Base-by-base conservation (phyloP, 1,140 invertebrate species). In the Potamilus streckersoni region DNA sequence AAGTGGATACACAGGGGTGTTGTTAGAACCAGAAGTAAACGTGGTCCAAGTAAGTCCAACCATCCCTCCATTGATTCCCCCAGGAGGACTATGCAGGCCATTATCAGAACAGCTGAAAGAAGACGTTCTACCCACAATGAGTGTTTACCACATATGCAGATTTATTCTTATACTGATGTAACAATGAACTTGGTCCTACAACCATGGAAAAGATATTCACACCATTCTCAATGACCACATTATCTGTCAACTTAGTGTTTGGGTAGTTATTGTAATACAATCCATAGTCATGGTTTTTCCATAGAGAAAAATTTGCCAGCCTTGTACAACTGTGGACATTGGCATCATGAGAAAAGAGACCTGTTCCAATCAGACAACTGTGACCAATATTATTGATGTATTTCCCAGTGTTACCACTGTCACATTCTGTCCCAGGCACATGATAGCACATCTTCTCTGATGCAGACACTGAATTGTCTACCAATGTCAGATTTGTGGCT, bases 281-380 rank as follows among this genome's bases (percentile, higher is more conserved):
- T 5, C 87, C 87, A 73, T 65, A 87, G 63, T 87, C 80, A 13
- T 65, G 72, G 57, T 79, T 82, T 65, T 81, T 84, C 80, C 81
- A 88, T 4, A 80, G 49, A 4, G 74, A 69, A 63, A 85, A 83
- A 19, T 79, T 80, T 31, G 80, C 59, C 61, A 79, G 78, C 69
- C 74, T 75, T 11, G 74, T 31, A 73, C 81, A 83, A 2, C 68
- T 71, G 15, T 57, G n/a, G 17, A 59, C 19, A 20, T 68, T 62
- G 2, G 27, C 31, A 63, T 85, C 85, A 8, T 38, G 55, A 1
- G 79, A 73, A 8, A 86, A 76, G 0, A 85, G 27, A 11, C 49
- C 75, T 1, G 84, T 75, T 0, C 83, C 82, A 16, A 79, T 66
- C 8, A 83, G 15, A 55, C 60, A 61, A 2, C 76, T 60, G 49